These are phyloP conservation scores for Caenorhabditis macrosperma DNA, from an alignment of 2,888 invertebrate species.

Conservation along the genomic window DNA sequence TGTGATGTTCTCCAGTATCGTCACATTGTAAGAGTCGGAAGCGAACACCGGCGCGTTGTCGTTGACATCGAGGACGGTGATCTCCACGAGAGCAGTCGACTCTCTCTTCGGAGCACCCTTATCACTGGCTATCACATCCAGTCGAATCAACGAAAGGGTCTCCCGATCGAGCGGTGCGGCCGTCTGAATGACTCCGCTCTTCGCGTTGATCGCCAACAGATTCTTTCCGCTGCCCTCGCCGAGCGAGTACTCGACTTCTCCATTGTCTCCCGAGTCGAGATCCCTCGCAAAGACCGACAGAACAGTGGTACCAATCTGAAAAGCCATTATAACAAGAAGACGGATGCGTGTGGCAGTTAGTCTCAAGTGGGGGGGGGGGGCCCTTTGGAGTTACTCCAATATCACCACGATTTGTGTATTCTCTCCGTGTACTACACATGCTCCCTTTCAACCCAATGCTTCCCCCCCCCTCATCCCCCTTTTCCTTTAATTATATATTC, in stretches of 20 bases:
- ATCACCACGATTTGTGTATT: conserved; percentile 37
- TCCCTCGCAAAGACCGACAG: conserved; percentile 86
- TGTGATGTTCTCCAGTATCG: conserved; percentile 88
- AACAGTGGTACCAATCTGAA: conserved; percentile 78
- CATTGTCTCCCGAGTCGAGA: conserved; percentile 91
- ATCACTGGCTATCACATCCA: conserved; percentile 79
- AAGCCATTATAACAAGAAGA: conserved; percentile 14
- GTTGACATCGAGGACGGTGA: conserved; percentile 77
- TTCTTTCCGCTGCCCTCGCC: conserved; percentile 66
- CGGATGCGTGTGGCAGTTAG: conserved; percentile 8
- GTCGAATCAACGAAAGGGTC: conserved; percentile 61
- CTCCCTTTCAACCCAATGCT: conserved; percentile 15
- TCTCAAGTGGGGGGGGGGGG: too few species aligned
- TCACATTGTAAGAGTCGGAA: conserved; percentile 70
- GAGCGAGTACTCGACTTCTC: conserved; percentile 82
- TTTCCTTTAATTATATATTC: conserved; percentile 55
- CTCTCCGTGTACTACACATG: conserved; percentile 46
- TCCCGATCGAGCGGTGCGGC: conserved; percentile 91
- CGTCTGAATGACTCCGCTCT: conserved; percentile 94
- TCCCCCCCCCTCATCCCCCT: conserved; percentile 16
- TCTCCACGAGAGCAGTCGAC: conserved; percentile 74
- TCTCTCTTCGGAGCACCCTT: conserved; percentile 71
- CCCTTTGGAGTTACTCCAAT: conserved; percentile 18
- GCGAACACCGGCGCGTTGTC: conserved; percentile 79
- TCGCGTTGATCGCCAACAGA: conserved; percentile 90